Conservation (phyloP, 2,113 vertebrate species). For the Percina caprodes region DNA sequence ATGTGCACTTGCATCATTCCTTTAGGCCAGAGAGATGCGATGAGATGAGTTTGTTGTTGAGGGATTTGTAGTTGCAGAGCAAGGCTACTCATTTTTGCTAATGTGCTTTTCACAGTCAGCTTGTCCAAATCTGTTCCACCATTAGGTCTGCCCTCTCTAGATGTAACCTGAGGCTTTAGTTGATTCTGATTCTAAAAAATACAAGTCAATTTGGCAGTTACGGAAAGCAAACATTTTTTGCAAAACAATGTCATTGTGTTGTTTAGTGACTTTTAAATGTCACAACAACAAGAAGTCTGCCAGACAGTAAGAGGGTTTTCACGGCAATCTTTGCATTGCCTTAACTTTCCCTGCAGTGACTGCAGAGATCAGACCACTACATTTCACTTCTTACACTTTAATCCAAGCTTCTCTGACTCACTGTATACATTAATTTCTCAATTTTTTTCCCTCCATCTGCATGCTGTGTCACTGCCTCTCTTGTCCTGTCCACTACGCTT, state of each 20-base stretch:
- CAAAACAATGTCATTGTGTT: not conserved
- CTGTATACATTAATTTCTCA: slow-evolving; percentile 20
- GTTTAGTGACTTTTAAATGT: not conserved
- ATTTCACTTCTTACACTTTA: slow-evolving; percentile 17
- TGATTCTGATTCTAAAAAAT: not conserved
- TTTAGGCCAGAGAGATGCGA: slow-evolving; percentile 18
- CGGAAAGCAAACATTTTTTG: not conserved
- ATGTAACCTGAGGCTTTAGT: not conserved
- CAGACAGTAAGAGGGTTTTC: not conserved
- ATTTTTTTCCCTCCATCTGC: slow-evolving; percentile 52
- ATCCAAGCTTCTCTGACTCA: slow-evolving; percentile 21
- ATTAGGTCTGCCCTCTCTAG: not conserved
- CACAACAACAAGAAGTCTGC: too few species aligned
- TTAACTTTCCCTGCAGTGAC: slow-evolving; percentile 26
- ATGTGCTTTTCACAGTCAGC: slow-evolving; percentile 31
- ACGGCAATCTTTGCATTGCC: slow-evolving; percentile 13
- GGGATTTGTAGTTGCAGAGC: not conserved
- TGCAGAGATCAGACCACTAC: slow-evolving; percentile 3
- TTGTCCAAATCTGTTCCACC: slow-evolving; percentile 27
- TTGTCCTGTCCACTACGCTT: slow-evolving; percentile 47
- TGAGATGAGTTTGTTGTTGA: slow-evolving; percentile 3
- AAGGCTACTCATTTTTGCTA: slow-evolving; percentile 29
- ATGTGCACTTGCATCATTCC: slow-evolving; percentile 36
- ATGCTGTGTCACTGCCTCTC: slow-evolving; percentile 64
- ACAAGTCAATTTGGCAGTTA: not conserved